These are phyloP conservation scores for Thera britannica DNA, from an alignment of 2,888 invertebrate species.

Conservation along the genomic window DNA sequence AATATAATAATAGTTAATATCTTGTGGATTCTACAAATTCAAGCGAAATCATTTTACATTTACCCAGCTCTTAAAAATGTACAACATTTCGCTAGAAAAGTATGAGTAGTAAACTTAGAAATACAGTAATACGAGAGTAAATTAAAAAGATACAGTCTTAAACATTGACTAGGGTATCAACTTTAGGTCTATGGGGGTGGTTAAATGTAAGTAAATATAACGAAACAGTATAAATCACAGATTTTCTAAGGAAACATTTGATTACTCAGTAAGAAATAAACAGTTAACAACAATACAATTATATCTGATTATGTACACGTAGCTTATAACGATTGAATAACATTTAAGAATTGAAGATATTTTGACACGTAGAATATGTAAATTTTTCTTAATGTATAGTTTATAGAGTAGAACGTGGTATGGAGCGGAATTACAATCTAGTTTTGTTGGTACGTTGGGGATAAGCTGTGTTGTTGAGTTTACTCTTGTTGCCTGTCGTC, in stretches of 20 bases:
- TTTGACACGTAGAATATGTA: slow-evolving; percentile 48
- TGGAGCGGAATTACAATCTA: slow-evolving; percentile 66
- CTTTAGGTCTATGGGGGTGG: slow-evolving; percentile 39
- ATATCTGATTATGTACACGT: slow-evolving; percentile 77
- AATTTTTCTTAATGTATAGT: slow-evolving; percentile 54
- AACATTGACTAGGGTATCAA: slow-evolving; percentile 57
- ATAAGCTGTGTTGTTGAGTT: slow-evolving; percentile 49
- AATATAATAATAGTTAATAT: slow-evolving; percentile 47
- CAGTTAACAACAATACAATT: slow-evolving; percentile 56
- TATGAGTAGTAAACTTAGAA: slow-evolving; percentile 27
- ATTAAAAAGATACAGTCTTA: slow-evolving; percentile 58
- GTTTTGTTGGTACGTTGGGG: slow-evolving; percentile 51
- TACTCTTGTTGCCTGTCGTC: slow-evolving; percentile 79
- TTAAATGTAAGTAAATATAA: slow-evolving; percentile 41
- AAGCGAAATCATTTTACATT: slow-evolving; percentile 77
- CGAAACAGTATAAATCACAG: slow-evolving; percentile 48
- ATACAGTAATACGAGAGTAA: slow-evolving; percentile 42
- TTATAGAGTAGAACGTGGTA: slow-evolving; percentile 49
- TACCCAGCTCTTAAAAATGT: slow-evolving; percentile 80
- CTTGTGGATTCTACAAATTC: slow-evolving; percentile 45
- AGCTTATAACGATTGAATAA: slow-evolving; percentile 71
- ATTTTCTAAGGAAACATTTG: slow-evolving; percentile 34
- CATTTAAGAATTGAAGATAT: slow-evolving; percentile 70
- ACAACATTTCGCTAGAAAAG: slow-evolving; percentile 67
- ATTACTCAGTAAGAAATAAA: slow-evolving; percentile 35